Evolutionary conservation across 2,888 invertebrate genomes (phyloP), one percentile per base, ranked within the genome.

Genomic region (Erebia aethiops): DNA sequence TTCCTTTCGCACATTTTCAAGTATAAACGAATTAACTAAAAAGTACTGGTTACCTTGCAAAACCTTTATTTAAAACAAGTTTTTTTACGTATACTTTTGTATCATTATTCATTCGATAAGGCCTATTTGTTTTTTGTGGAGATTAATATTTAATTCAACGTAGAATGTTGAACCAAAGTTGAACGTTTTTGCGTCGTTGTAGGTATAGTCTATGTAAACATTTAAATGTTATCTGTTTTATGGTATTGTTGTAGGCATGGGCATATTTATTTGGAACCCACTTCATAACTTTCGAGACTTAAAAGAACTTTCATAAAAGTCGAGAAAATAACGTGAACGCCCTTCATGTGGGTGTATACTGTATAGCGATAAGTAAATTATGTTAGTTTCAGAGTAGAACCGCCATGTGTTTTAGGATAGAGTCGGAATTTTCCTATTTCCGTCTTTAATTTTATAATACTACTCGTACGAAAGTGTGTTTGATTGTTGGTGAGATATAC

Each of bases 241-340:
- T 67, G 57, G 58, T 65, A 61, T 52, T 51, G 57, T 63, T 18
- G 62, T 18, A 18, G 56, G 60, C 54, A 46, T 49, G 61, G 56
- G 67, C 52, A 71, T 73, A 69, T 71, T 70, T 35, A 35, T 73
- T 72, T 75, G 66, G 72, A 73, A 69, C 75, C 74, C 66, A 72
- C 70, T 70, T 69, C 51, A 58, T 71, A 69, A 76, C 75, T 75
- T 76, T 75, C 75, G 74, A 73, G 71, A 73, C 63, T 35, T 7
- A 35, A 35, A 35, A 35, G 35, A 35, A 35, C 35, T 35, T 35
- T 35, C 35, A 35, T 35, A 35, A 16, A 70, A 74, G 68, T 54
- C 67, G 68, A 72, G 70, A 70, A 58, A 65, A 74, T 66, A 64
- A 66, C 68, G 67, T 69, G 69, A 71, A 70, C 57, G 71, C 75